phyloP scores from a whole-genome alignment of 2,888 invertebrate genomes.

The Cephus pygmeus region DNA sequence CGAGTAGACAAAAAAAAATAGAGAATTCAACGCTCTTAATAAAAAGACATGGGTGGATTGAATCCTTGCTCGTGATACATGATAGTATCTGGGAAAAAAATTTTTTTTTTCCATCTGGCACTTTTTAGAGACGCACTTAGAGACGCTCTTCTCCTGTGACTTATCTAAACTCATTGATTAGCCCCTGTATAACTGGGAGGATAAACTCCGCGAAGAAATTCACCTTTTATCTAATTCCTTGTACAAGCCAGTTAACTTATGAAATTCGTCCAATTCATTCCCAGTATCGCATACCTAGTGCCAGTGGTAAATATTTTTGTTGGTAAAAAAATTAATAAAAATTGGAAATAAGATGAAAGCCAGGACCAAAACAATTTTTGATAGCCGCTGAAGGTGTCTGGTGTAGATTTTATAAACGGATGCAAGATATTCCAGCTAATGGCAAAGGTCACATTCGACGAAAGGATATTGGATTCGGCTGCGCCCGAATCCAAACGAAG shows the following conservation, averaged over 20 bases:
- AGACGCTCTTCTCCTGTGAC: slow-evolving; percentile 5
- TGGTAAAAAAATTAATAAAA: neutral
- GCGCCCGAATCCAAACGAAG: neutral
- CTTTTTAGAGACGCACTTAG: neutral
- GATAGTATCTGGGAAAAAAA: no score
- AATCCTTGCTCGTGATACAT: neutral
- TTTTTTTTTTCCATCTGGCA: neutral
- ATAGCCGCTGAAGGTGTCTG: neutral
- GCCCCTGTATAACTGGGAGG: slow-evolving; percentile 18
- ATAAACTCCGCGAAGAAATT: slow-evolving; percentile 11
- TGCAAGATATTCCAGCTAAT: neutral
- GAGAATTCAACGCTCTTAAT: neutral
- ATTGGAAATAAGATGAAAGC: neutral
- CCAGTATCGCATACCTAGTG: neutral
- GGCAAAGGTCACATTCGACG: neutral
- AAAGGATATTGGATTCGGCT: neutral
- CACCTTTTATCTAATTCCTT: neutral
- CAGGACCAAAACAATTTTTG: neutral
- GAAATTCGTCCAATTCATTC: neutral
- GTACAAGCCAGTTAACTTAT: neutral
- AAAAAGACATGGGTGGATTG: neutral
- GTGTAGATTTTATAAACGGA: neutral
- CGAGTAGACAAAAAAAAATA: neutral
- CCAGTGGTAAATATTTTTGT: neutral
- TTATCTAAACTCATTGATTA: slow-evolving; percentile 10